These are phyloP conservation scores for Brenthis hecate DNA, from an alignment of 2,888 invertebrate genomes.

Conservation along the genomic window DNA sequence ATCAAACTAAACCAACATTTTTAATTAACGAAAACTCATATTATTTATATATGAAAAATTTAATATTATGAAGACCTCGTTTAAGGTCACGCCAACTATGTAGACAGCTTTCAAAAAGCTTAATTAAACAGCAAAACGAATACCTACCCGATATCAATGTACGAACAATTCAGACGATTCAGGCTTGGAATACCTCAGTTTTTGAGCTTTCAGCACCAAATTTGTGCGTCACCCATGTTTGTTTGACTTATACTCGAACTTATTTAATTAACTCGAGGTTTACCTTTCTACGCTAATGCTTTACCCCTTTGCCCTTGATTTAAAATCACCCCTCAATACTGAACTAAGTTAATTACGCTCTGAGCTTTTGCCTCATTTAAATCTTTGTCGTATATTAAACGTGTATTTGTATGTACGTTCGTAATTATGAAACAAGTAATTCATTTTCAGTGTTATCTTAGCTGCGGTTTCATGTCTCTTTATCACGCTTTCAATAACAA, in stretches of 20 bases:
- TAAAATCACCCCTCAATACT: conserved; percentile 37
- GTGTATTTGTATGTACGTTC: conserved; percentile 6
- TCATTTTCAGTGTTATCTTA: too few relatives aligned
- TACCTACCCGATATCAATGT: conserved; percentile 9
- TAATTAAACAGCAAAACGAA: conserved; percentile 15
- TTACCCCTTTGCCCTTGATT: conserved; percentile 40
- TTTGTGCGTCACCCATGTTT: conserved; percentile 20
- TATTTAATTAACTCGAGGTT: conserved; percentile 45
- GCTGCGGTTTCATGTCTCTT: too few relatives aligned
- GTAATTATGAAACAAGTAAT: not conserved
- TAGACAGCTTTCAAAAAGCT: conserved; percentile 8
- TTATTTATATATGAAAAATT: not conserved
- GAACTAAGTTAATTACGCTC: conserved; percentile 39
- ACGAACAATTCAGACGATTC: conserved; percentile 18
- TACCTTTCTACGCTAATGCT: conserved; percentile 35
- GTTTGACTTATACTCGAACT: conserved; percentile 44
- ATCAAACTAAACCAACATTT: too few relatives aligned
- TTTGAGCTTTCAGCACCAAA: conserved; percentile 24
- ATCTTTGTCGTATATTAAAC: conserved; percentile 25
- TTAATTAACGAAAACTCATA: not conserved
- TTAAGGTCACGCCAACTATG: not conserved
- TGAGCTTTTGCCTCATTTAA: conserved; percentile 34
- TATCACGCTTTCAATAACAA: too few relatives aligned
- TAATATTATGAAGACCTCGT: not conserved
- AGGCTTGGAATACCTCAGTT: conserved; percentile 3